Percentiles rank a stretch among this genome's conserved stretches.
Conservation (phyloP, 2,888 invertebrate species). For the Capitulum mitella region DNA sequence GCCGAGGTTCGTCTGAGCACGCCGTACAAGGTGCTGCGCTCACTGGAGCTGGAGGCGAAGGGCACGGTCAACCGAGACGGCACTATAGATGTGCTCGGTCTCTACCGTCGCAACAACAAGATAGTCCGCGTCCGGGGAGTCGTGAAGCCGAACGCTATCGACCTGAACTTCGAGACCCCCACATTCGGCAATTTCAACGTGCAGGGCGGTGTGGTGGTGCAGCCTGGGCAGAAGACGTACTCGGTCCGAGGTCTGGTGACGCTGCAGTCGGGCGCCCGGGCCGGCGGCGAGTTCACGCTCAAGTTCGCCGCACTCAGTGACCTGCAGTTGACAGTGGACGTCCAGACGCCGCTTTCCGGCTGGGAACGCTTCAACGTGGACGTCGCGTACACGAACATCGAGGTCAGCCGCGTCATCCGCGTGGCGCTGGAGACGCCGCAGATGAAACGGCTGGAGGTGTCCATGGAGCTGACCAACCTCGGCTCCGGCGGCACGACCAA, state of each 20-base stretch:
- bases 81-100: background rate
- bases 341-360: background rate
- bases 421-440: background rate
- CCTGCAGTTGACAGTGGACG: constrained; percentile 1
- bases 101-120: background rate
- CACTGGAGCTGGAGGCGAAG: background rate
- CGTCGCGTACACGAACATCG: background rate
- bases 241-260: background rate
- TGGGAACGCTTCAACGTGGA: background rate
- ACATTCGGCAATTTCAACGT: background rate
- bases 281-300: background rate
- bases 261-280: background rate
- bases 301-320: background rate
- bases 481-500: background rate
- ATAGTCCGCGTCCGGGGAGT: background rate
- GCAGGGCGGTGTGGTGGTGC: background rate
- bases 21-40: background rate
- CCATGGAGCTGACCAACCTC: background rate
- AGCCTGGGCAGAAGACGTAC: background rate
- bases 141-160: background rate
- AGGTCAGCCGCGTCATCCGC: background rate
- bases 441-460: background rate
- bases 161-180: background rate
- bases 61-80: background rate
- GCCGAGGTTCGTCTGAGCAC: background rate